These are phyloP conservation scores for Zaprionus tsacasi DNA, from an alignment of 1,140 invertebrate species.

Conservation along the genomic window DNA sequence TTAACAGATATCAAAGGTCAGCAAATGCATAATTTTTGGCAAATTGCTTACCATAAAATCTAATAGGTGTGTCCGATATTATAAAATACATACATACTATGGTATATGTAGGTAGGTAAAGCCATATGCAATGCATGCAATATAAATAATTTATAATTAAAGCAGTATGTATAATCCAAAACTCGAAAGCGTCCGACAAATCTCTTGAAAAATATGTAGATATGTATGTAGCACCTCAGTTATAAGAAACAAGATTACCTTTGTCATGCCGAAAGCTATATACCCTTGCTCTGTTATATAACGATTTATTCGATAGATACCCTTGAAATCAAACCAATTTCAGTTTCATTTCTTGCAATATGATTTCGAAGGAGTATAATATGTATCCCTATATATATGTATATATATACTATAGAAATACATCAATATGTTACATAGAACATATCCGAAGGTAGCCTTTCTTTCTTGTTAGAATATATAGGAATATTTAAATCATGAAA, in stretches of 20 bases:
- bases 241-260: not conserved
- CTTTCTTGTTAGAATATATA: not conserved
- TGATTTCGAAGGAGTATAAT: slow-evolving; percentile 20
- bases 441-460: not conserved
- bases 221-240: not conserved
- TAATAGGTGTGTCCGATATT: slow-evolving; percentile 54
- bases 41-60: slow-evolving; percentile 55
- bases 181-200: slow-evolving; percentile 32
- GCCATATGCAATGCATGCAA: slow-evolving; percentile 28
- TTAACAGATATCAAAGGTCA: slow-evolving; percentile 41
- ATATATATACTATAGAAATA: not conserved
- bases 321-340: not conserved
- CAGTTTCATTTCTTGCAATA: not conserved
- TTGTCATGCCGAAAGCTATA: not conserved
- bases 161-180: slow-evolving; percentile 37
- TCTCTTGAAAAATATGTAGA: slow-evolving; percentile 25
- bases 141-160: slow-evolving; percentile 51
- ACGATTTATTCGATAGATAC: no score
- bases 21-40: slow-evolving; percentile 53
- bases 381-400: not conserved
- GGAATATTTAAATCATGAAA: slow-evolving; percentile 19
- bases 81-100: slow-evolving; percentile 16
- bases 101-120: slow-evolving; percentile 3
- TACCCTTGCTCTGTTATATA: not conserved
- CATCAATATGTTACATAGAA: no score